These are phyloP conservation scores for Conomelus anceps DNA, from an alignment of 2,888 invertebrate genomes.

Conservation along the genomic window DNA sequence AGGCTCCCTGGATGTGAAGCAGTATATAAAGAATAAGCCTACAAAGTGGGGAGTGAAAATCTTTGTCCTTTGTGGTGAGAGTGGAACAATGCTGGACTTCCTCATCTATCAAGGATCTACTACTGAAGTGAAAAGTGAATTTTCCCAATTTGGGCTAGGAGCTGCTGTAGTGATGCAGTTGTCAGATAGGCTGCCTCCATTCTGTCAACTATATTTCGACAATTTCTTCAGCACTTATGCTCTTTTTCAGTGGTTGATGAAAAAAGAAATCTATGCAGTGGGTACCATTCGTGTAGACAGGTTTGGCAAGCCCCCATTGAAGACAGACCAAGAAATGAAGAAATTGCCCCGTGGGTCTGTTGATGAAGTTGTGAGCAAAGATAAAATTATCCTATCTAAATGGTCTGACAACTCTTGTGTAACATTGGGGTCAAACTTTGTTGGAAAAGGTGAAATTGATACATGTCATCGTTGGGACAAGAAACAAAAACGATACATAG, in stretches of 20 bases:
- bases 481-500: slow-evolving; percentile 6
- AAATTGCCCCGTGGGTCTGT: neutral
- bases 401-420: slow-evolving; percentile 22
- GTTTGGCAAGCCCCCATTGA: slow-evolving; percentile 22
- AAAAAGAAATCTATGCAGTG: slow-evolving; percentile 17
- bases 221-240: slow-evolving; percentile 26
- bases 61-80: slow-evolving; percentile 30
- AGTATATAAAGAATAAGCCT: slow-evolving; percentile 32
- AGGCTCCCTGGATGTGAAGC: slow-evolving; percentile 31
- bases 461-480: slow-evolving; percentile 20
- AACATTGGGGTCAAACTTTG: slow-evolving; percentile 16
- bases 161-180: slow-evolving; percentile 27
- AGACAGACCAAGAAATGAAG: slow-evolving; percentile 18
- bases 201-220: slow-evolving; percentile 26
- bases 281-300: slow-evolving; percentile 24
- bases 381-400: slow-evolving; percentile 20
- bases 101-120: slow-evolving; percentile 31
- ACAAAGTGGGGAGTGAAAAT: too few relatives aligned
- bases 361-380: neutral
- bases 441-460: slow-evolving; percentile 11
- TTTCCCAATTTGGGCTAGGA: slow-evolving; percentile 26
- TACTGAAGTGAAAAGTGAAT: slow-evolving; percentile 23
- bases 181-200: slow-evolving; percentile 8
- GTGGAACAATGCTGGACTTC: slow-evolving; percentile 32
- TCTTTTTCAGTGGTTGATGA: slow-evolving; percentile 14